Evolutionary conservation across 1,140 invertebrate species (phyloP).

Genomic region (Solenopsis fugax): DNA sequence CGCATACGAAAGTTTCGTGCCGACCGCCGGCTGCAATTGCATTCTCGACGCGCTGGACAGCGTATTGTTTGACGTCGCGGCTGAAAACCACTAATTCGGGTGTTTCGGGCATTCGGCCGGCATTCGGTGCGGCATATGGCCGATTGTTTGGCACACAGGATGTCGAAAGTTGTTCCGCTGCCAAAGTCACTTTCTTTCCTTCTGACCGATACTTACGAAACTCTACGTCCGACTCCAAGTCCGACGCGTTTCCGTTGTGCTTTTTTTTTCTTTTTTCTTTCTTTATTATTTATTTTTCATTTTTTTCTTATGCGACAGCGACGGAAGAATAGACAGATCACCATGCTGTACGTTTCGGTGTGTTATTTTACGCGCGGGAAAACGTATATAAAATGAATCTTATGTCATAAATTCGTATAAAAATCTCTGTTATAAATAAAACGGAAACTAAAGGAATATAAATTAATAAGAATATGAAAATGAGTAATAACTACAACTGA

Average conservation of each 20-base stretch:
- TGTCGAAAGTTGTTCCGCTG: conserved; percentile 71
- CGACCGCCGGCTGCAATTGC: conserved; percentile 68
- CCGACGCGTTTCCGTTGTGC: conserved; percentile 66
- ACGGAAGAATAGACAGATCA: conserved; percentile 19
- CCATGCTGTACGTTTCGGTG: background rate
- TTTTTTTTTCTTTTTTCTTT: conserved; percentile 22
- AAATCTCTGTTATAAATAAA: background rate
- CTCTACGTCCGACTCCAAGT: conserved; percentile 66
- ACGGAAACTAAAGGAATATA: background rate
- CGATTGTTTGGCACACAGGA: conserved; percentile 74
- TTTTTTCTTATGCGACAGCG: background rate
- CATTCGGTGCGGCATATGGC: conserved; percentile 65
- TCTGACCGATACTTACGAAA: conserved; percentile 69
- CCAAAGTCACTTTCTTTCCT: conserved; percentile 66
- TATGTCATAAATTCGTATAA: background rate
- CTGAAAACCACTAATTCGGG: conserved; percentile 73
- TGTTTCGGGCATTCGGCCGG: conserved; percentile 47
- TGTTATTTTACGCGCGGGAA: background rate
- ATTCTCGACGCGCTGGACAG: conserved; percentile 61
- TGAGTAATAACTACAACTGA: background rate
- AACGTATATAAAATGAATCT: background rate
- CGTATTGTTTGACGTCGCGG: conserved; percentile 68
- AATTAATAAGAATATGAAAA: background rate
- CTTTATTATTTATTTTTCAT: background rate
- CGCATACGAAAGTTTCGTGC: conserved; percentile 59